phyloP scores from a whole-genome alignment of 1,140 invertebrate genomes.

The Zaprionus capensis region DNA sequence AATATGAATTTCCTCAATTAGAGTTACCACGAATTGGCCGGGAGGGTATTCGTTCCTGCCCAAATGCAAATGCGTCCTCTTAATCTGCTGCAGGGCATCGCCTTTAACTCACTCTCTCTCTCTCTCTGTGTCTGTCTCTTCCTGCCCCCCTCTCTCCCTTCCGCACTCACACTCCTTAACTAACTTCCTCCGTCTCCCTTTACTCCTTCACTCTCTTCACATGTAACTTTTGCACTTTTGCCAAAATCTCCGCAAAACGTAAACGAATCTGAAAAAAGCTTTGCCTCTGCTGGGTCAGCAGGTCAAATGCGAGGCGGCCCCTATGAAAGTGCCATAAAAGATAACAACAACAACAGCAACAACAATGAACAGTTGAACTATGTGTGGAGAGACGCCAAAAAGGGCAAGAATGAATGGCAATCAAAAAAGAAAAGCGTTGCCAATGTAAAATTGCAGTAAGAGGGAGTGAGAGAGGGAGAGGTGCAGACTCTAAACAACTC shows the following conservation, averaged over 20 bases:
- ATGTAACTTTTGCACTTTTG: slow-evolving; percentile 21
- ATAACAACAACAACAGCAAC: slow-evolving; percentile 11
- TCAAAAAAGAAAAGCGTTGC: slow-evolving; percentile 3
- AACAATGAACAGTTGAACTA: slow-evolving; percentile 25
- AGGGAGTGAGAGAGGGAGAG: background rate
- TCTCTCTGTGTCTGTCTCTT: slow-evolving; percentile 1
- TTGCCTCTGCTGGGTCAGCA: slow-evolving; percentile 47
- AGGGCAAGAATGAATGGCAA: slow-evolving; percentile 23
- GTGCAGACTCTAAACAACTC: slow-evolving; percentile 10
- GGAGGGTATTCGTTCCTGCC: background rate
- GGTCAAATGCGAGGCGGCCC: slow-evolving; percentile 46
- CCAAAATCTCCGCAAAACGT: slow-evolving; percentile 43
- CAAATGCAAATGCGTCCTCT: slow-evolving; percentile 67
- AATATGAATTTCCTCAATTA: slow-evolving; percentile 75
- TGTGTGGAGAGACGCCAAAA: slow-evolving; percentile 27
- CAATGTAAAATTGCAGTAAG: background rate
- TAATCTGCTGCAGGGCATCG: slow-evolving; percentile 65
- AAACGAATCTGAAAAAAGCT: slow-evolving; percentile 38
- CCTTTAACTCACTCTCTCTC: slow-evolving; percentile 39
- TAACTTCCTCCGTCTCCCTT: background rate
- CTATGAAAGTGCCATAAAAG: slow-evolving; percentile 41
- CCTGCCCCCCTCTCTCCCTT: background rate
- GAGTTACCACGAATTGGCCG: slow-evolving; percentile 43
- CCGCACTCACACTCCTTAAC: background rate
- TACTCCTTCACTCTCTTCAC: background rate